These are phyloP conservation scores for Philopedon plagiatum DNA, from an alignment of 2,888 invertebrate species.

Conservation along the genomic window DNA sequence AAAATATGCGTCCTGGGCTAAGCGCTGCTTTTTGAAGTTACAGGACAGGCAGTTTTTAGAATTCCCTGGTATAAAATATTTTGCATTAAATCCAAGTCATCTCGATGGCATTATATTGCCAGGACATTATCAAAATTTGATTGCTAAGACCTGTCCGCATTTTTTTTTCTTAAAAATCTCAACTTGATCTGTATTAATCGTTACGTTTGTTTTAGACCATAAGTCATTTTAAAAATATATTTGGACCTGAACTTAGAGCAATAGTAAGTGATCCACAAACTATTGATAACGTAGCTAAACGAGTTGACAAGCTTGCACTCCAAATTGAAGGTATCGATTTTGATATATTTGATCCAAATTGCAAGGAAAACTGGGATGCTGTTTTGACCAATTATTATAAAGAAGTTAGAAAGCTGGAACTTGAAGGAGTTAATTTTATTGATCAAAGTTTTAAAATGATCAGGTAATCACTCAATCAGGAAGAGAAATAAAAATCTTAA, in stretches of 20 bases:
- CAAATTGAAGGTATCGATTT: conserved; percentile 86
- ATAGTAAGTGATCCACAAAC: conserved; percentile 90
- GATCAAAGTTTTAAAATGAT: conserved; percentile 88
- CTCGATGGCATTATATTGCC: too few species aligned
- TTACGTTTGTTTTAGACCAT: conserved; percentile 73
- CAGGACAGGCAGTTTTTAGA: too few species aligned
- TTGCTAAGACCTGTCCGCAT: too few species aligned
- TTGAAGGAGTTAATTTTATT: conserved; percentile 87
- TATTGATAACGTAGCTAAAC: conserved; percentile 87
- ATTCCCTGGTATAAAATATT: too few species aligned
- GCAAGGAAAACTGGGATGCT: conserved; percentile 89
- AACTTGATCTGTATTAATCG: not conserved
- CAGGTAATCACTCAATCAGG: too few species aligned
- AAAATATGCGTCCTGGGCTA: too few species aligned
- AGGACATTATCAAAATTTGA: too few species aligned
- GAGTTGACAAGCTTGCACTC: conserved; percentile 82
- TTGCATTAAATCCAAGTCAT: too few species aligned
- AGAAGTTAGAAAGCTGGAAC: conserved; percentile 82
- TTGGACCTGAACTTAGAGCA: conserved; percentile 88
- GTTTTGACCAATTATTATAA: conserved; percentile 84
- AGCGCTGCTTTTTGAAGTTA: too few species aligned
- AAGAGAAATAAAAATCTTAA: too few species aligned
- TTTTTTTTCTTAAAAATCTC: too few species aligned
- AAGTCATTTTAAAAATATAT: conserved; percentile 91
- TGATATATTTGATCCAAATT: conserved; percentile 84